Base-by-base conservation (phyloP, 2,888 invertebrate genomes). In the Ashinkailepas kermadecensis region DNA sequence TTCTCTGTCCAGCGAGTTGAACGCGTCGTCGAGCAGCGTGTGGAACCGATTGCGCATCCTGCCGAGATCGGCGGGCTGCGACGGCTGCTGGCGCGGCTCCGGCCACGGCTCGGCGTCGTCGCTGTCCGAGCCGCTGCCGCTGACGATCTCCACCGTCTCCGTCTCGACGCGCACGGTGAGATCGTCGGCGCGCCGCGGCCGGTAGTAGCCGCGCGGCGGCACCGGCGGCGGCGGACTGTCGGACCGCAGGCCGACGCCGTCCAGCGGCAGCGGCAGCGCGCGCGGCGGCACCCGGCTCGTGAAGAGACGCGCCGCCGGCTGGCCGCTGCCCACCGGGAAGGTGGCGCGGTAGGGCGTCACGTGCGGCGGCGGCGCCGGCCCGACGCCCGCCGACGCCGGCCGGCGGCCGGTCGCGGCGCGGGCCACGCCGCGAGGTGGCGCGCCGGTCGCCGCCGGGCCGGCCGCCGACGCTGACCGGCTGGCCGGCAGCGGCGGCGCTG, bases 11-110 rank as follows among this genome's bases (percentile, higher is more conserved):
- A 84, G 84, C 82, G 93, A 88, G 83, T 92, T 93, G 88, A 93
- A 93, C 0, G 94, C 93, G 85, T 94, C 94, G 85, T 94, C 94
- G 86, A 94, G 89, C 13, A 94, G 89, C 86, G 93, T 93, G 87
- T 93, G 92, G 87, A 94, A 93, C 74, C 93, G 88, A 85, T 91
- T 91, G 80, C 93, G 87, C 90, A 93, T 85, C 81, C 84, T 84
- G 56, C 86, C 85, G 15, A 83, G 78, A 80, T 81, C 80, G 15
- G 80, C 80, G 9, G 78, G 18, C 56, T n/a, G n/a, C 23, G 54
- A n/a, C 57, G 78, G 25, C 18, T 58, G 57, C 23, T 57, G 56
- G 39, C 78, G 78, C 62, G 81, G 78, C 78, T 78, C 78, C 58
- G 78, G 65, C n/a, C 78, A 64, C 3, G 59, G 64, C 9, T 56